Evolutionary conservation across 2,797 vertebrate species (phyloP), one percentile per base, ranked within the genome.

Genomic region (Hippoglossus hippoglossus): DNA sequence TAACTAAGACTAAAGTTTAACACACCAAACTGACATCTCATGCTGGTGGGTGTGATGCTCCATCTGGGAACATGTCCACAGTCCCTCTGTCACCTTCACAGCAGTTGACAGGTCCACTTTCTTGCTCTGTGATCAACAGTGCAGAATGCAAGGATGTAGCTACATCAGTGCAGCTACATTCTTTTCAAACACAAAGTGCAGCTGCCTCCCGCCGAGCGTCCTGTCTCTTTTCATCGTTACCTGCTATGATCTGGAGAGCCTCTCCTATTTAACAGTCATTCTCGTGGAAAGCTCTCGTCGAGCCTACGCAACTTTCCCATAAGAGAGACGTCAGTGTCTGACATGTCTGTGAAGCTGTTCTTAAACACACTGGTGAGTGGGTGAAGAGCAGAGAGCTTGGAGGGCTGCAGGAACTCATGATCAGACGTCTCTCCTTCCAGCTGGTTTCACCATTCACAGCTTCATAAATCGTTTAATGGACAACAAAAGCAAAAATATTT

Each of bases 241-340:
- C 62, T 22, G 31, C 74, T 51, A 52, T 77, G 58, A 73, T 77
- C 52, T 66, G 46, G 22, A 66, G 36, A 19, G 52, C 39, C 36
- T 74, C 64, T 60, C 59, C 41, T 59, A 49, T 78, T 34, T 51
- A 26, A 36, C 21, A 5, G 2, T 63, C 5, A 47, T 55, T 46
- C 26, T 71, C 15, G 31, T 44, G 18, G 22, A 77, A 31, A 28
- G 44, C 39, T 72, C 67, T 71, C 12, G 16, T 46, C 50, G 41
- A 53, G 53, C 25, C 63, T 44, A 26, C 36, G 24, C 41, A 49
- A 34, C 36, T 50, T 54, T 41, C 28, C 39, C 47, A 34, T 56
- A 12, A 28, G 65, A 63, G 54, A 57, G 6, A 39, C 59, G 51
- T 69, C 19, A 69, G 18, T 21, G n/a, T 54, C 16, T 60, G 46